Conservation (phyloP, 2,797 vertebrate species). For the Gymnopithys bicolor region DNA sequence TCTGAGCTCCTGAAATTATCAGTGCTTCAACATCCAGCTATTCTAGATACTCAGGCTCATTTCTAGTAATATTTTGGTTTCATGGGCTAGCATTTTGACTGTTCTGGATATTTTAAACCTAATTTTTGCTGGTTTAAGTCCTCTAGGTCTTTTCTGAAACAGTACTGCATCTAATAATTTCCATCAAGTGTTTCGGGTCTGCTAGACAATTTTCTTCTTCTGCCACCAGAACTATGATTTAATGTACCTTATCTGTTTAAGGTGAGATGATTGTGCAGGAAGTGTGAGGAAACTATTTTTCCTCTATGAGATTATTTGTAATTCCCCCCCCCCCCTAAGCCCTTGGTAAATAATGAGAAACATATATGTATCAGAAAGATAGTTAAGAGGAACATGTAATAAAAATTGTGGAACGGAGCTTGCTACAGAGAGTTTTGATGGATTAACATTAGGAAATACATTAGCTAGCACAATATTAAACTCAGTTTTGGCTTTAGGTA, state of each 20-base stretch:
- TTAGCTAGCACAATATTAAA: background rate
- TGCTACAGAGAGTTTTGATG: background rate
- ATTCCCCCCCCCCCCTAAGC: rapidly evolving
- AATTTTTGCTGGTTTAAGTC: background rate
- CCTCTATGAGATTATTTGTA: background rate
- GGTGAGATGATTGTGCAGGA: background rate
- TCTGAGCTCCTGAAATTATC: background rate
- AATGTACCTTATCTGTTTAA: background rate
- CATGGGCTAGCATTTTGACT: background rate
- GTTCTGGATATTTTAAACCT: background rate
- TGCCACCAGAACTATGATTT: background rate
- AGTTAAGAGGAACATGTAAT: background rate
- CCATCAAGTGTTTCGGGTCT: background rate
- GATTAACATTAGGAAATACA: background rate
- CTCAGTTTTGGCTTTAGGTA: background rate
- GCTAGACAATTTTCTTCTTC: background rate
- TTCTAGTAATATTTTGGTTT: background rate
- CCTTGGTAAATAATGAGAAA: background rate
- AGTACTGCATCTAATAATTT: background rate
- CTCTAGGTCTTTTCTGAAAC: background rate
- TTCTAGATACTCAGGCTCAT: background rate
- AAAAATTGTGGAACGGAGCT: background rate
- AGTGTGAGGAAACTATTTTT: background rate
- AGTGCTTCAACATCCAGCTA: background rate
- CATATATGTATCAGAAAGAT: background rate